Conservation (phyloP, 2,797 vertebrate genomes). For the Hoplostethus atlanticus region DNA sequence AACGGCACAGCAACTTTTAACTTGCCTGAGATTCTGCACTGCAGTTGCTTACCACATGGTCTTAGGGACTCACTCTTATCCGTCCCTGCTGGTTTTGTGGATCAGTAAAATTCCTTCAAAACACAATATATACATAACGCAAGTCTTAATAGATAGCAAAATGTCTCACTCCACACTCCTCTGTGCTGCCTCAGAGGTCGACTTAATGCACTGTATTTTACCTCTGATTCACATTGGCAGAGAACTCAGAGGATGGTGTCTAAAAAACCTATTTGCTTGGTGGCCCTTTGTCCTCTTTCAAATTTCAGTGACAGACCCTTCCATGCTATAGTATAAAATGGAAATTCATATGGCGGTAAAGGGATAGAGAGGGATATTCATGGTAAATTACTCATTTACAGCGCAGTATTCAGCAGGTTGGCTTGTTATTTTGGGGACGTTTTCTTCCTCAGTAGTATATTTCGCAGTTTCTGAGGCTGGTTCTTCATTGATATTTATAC, state of each 20-base stretch:
- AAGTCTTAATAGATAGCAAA: slow-evolving; percentile 83
- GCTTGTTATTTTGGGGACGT: slow-evolving; percentile 60
- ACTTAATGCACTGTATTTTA: slow-evolving; percentile 81
- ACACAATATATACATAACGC: slow-evolving; percentile 84
- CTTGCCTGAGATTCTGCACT: slow-evolving; percentile 79
- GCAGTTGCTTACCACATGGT: slow-evolving; percentile 81
- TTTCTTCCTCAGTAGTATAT: slow-evolving; percentile 39
- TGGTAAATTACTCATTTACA: slow-evolving; percentile 75
- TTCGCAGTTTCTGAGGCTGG: slow-evolving; percentile 20
- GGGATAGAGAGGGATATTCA: slow-evolving; percentile 71
- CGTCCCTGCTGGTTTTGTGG: slow-evolving; percentile 84
- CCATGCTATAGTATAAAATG: slow-evolving; percentile 65
- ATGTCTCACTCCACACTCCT: slow-evolving; percentile 81
- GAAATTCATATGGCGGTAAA: slow-evolving; percentile 65
- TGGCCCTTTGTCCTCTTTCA: slow-evolving; percentile 80
- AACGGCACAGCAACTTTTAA: slow-evolving; percentile 83
- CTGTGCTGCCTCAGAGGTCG: slow-evolving; percentile 81
- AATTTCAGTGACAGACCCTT: slow-evolving; percentile 76
- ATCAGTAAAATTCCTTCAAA: slow-evolving; percentile 86
- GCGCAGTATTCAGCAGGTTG: slow-evolving; percentile 50
- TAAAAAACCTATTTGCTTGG: slow-evolving; percentile 67
- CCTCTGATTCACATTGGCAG: slow-evolving; percentile 81
- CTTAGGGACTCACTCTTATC: slow-evolving; percentile 82
- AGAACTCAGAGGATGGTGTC: slow-evolving; percentile 70
- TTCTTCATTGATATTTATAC: slow-evolving; percentile 44